Base-by-base conservation (phyloP, 2,888 invertebrate species). In the Drosophila robusta region DNA sequence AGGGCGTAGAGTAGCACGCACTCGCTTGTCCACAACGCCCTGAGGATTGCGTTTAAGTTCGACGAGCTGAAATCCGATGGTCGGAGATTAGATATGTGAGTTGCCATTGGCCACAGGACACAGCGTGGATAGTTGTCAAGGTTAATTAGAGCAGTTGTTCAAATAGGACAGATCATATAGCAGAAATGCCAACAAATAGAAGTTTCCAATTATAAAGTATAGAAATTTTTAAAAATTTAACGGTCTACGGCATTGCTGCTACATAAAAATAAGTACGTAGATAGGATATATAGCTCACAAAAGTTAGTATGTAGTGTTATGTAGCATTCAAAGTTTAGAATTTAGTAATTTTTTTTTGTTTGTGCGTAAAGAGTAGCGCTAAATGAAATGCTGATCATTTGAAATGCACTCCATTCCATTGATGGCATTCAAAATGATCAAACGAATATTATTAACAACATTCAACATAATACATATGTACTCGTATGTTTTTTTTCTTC, bases 41-140 rank as follows among this genome's bases (percentile, higher is more conserved):
- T 95, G 95, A 1, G 98, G 97, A 92, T 95, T 95, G 79, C 98
- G 94, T 80, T 97, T 95, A 56, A 98, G 94, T 92, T 98, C 98
- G 75, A 98, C 94, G 75, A 98, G 93, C 97, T 98, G 93, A 12
- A 90, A 83, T 39, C 24, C 18, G 34, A 62, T 50, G 41, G 24
- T 51, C 16, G 47, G 4, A 1, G 22, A 57, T 69, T 50, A 65
- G 67, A 34, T 57, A 44, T 36, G 26, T 32, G 9, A 14, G 22
- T 7, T 9, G 32, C 7, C 2, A 16, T 7, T 7, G 2, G 2
- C 38, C 12, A 1, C 22, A 12, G 3, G 14, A 39, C 14, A 82
- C 86, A 82, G 55, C 67, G 52, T 80, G 89, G 54, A 38, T 47
- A 64, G 18, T 51, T 62, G 16, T 60, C 16, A 57, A 47, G 22